These are phyloP conservation scores for Ctenopoma multispine DNA, from an alignment of 2,797 vertebrate species.

Conservation along the genomic window DNA sequence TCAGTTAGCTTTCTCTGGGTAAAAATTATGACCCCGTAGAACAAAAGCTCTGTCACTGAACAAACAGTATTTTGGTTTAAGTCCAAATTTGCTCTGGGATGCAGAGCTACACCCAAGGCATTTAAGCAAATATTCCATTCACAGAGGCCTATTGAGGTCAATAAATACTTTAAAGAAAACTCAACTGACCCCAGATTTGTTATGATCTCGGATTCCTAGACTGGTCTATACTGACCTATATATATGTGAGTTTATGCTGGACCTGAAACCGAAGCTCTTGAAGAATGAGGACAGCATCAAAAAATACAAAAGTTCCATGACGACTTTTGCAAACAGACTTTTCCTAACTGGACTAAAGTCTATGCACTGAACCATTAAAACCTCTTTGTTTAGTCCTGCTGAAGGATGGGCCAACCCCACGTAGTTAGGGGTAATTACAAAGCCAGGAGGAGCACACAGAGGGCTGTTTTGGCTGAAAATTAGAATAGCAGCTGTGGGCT, in stretches of 20 bases:
- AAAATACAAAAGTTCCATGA: constrained; percentile 37
- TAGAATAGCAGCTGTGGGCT: constrained; percentile 75
- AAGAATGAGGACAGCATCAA: constrained; percentile 46
- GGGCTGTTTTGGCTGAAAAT: constrained; percentile 60
- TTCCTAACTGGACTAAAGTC: constrained; percentile 14
- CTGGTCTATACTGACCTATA: constrained; percentile 68
- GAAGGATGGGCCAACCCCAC: constrained; percentile 27
- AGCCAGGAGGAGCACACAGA: constrained; percentile 68
- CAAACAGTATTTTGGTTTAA: constrained; percentile 36
- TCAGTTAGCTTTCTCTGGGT: constrained; percentile 25
- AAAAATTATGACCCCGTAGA: constrained; percentile 33
- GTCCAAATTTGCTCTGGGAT: constrained; percentile 64
- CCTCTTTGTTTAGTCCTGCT: constrained; percentile 18
- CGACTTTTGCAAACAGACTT: constrained; percentile 25
- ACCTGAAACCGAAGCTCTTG: constrained; percentile 35
- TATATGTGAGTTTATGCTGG: constrained; percentile 55
- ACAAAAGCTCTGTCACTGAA: constrained; percentile 58
- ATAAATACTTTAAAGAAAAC: constrained; percentile 55
- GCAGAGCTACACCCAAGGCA: constrained; percentile 49
- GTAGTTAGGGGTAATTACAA: constrained; percentile 65
- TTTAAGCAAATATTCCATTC: constrained; percentile 75
- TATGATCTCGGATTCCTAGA: constrained; percentile 63
- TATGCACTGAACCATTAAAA: constrained; percentile 16
- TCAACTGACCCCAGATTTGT: constrained; percentile 61
- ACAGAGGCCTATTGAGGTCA: constrained; percentile 65